Percentiles rank a stretch among this genome's conserved stretches.
These are phyloP conservation scores for Pseudomyrmex flavicornis DNA, from an alignment of 1,140 invertebrate genomes.

Conservation along the genomic window DNA sequence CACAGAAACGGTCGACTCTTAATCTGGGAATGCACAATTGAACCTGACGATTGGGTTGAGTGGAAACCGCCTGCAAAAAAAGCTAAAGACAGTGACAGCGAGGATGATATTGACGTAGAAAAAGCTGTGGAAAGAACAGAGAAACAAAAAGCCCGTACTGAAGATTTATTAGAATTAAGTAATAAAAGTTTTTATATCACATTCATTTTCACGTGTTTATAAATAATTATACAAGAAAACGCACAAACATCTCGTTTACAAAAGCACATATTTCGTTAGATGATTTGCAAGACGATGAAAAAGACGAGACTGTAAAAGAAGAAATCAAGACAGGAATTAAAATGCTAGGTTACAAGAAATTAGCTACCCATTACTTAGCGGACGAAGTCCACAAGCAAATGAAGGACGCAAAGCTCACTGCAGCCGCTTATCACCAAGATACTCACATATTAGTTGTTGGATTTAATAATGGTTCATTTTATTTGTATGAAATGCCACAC, in stretches of 20 bases:
- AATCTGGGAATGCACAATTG: conserved; percentile 95
- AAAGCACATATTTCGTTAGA: conserved; percentile 21
- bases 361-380: conserved; percentile 89
- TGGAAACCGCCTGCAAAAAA: conserved; percentile 84
- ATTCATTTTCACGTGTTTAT: background rate
- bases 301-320: conserved; percentile 38
- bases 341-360: conserved; percentile 89
- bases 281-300: background rate
- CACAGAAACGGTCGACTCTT: conserved; percentile 89
- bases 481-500: conserved; percentile 96
- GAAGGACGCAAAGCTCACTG: conserved; percentile 88
- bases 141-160: conserved; percentile 67
- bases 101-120: conserved; percentile 83
- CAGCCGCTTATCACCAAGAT: conserved; percentile 92
- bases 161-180: conserved; percentile 49
- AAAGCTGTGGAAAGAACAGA: conserved; percentile 79
- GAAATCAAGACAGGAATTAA: conserved; percentile 76
- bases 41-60: conserved; percentile 88
- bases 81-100: conserved; percentile 83
- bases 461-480: conserved; percentile 93
- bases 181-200: conserved; percentile 42
- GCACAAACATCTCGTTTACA: conserved; percentile 1
- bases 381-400: conserved; percentile 88
- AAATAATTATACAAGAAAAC: background rate
- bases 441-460: conserved; percentile 91